Evolutionary conservation across 2,888 invertebrate genomes (phyloP).

Genomic region (Odontomyia ornata): DNA sequence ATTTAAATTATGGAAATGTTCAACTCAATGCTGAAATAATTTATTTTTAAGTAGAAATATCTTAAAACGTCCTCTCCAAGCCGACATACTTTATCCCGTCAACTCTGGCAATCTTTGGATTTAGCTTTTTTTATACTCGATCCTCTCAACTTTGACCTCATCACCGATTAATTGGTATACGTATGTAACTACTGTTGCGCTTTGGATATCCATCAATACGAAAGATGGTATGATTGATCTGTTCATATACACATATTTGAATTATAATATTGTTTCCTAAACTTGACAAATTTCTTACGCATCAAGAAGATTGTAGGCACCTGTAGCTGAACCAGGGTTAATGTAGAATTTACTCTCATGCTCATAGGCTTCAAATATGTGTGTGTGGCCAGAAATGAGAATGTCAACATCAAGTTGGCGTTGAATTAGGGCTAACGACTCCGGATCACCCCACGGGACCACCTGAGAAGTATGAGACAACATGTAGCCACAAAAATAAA

Average conservation of each 20-base stretch:
- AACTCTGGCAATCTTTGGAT: not conserved
- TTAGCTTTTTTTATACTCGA: conserved; percentile 93
- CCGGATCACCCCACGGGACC: conserved; percentile 96
- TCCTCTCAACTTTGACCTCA: conserved; percentile 98
- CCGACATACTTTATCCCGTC: no score
- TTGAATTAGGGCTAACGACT: conserved; percentile 91
- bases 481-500: no score
- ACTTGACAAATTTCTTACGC: conserved; percentile 69
- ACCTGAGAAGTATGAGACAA: conserved; percentile 64
- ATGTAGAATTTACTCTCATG: conserved; percentile 99
- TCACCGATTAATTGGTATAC: conserved; percentile 97
- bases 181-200: conserved; percentile 96
- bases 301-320: conserved; percentile 93
- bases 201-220: conserved; percentile 98
- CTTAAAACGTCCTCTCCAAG: no score
- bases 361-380: conserved; percentile 97
- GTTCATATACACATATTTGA: conserved; percentile 47
- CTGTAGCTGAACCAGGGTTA: conserved; percentile 98
- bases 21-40: no score
- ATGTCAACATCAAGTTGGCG: conserved; percentile 98
- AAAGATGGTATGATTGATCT: conserved; percentile 94
- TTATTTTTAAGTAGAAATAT: no score
- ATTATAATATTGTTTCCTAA: conserved; percentile 26
- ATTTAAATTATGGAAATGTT: no score
- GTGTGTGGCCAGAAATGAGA: conserved; percentile 97